Percentiles rank a stretch among this genome's conserved stretches.
Conservation (phyloP, 2,888 invertebrate genomes). For the Vesta saturnalis region DNA sequence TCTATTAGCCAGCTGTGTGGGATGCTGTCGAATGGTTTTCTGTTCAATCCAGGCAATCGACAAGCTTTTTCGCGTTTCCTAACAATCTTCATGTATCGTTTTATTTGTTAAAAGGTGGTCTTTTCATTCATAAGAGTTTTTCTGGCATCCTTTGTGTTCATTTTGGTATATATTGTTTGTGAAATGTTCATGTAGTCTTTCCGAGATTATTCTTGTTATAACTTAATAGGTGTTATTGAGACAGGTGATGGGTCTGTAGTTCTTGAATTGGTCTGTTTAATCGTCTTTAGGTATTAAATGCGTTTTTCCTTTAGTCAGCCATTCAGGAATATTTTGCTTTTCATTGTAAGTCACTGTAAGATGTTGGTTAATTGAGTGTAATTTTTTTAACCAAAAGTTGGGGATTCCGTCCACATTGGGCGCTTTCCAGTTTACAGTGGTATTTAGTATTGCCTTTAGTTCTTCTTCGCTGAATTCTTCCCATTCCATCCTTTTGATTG, state of each 20-base stretch:
- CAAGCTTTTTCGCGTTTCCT: not conserved
- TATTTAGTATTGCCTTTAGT: not conserved
- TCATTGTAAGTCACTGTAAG: too few relatives aligned
- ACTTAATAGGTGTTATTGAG: not conserved
- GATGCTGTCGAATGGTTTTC: not conserved
- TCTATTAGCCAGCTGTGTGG: not conserved
- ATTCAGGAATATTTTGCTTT: not conserved
- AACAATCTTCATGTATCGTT: not conserved
- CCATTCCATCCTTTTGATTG: not conserved
- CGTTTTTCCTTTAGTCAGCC: not conserved
- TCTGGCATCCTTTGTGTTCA: not conserved
- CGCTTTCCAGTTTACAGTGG: not conserved
- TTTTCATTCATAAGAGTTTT: not conserved
- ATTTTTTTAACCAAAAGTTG: not conserved
- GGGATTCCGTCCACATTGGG: not conserved
- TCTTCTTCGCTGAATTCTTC: not conserved
- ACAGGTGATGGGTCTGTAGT: not conserved
- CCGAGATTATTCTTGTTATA: not conserved
- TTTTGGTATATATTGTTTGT: not conserved
- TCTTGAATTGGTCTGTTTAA: not conserved
- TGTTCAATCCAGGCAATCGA: too few relatives aligned
- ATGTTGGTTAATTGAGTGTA: too few relatives aligned
- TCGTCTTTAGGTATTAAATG: not conserved
- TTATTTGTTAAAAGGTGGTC: not conserved
- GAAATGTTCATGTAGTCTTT: not conserved